phyloP scores from a whole-genome alignment of 2,113 vertebrate genomes.

The Athene cunicularia region DNA sequence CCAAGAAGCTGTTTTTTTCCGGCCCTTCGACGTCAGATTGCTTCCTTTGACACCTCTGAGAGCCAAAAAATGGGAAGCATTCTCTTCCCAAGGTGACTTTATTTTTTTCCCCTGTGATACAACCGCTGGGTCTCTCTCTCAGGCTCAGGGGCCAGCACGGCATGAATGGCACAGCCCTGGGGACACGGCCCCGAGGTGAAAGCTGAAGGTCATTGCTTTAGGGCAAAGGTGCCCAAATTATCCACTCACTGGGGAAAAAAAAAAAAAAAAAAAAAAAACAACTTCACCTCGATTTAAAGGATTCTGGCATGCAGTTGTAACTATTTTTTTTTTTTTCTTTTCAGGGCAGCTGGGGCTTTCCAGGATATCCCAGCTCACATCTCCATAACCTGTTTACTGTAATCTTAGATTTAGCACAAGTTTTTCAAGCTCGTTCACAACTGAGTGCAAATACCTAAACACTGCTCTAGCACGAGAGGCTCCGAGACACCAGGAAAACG shows the following conservation, averaged over 20 bases:
- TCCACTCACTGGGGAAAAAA: neutral
- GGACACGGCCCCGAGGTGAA: neutral
- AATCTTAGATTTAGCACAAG: neutral
- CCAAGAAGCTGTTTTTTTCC: slow-evolving; percentile 70
- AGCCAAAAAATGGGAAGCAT: slow-evolving; percentile 64
- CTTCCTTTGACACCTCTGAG: slow-evolving; percentile 78
- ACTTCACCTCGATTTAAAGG: neutral
- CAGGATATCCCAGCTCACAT: slow-evolving; percentile 47
- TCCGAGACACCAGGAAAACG: neutral
- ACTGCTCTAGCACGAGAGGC: rapidly evolving
- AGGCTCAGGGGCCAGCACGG: rapidly evolving
- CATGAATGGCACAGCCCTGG: neutral
- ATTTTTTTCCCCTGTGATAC: neutral
- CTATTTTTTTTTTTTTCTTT: neutral
- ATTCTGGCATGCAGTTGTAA: neutral
- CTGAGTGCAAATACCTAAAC: neutral
- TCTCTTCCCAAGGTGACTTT: slow-evolving; percentile 62
- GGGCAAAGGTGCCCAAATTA: neutral
- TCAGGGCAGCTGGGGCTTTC: slow-evolving; percentile 17
- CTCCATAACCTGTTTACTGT: neutral
- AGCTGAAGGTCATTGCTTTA: neutral
- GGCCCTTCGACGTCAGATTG: slow-evolving; percentile 71
- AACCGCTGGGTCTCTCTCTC: neutral
- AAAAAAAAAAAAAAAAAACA: neutral
- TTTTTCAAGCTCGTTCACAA: slow-evolving; percentile 38